phyloP scores from a whole-genome alignment of 1,140 invertebrate species.

The Drosophila pectinifera region DNA sequence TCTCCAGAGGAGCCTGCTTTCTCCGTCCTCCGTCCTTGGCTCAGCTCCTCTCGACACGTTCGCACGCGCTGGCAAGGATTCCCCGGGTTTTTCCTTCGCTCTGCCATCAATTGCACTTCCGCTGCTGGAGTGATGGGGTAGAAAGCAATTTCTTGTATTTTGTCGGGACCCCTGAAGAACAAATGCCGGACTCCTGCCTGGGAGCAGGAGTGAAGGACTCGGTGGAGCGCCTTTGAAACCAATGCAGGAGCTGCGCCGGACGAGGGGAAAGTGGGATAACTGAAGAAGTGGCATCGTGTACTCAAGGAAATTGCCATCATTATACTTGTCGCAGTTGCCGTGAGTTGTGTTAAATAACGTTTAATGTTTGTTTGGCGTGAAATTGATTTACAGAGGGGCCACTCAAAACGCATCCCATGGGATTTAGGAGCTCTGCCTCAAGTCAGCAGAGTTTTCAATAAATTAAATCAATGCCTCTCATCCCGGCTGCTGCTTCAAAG shows the following conservation, averaged over 20 bases:
- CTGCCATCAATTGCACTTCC: constrained; percentile 79
- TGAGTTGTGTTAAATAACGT: constrained; percentile 76
- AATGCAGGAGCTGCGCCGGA: constrained; percentile 10
- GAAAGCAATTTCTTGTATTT: constrained; percentile 78
- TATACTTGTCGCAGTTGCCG: constrained; percentile 68
- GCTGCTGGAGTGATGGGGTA: constrained; percentile 61
- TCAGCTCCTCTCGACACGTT: constrained; percentile 72
- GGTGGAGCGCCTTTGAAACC: constrained; percentile 36
- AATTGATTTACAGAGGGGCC: constrained; percentile 70
- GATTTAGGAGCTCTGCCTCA: constrained; percentile 12
- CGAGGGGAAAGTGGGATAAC: constrained; percentile 5
- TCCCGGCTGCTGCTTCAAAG: constrained; percentile 23
- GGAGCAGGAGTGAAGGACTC: too few species aligned
- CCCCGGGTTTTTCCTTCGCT: constrained; percentile 19
- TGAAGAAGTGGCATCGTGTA: constrained; percentile 52
- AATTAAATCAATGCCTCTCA: constrained; percentile 21
- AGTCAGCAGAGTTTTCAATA: constrained; percentile 12
- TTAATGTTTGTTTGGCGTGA: constrained; percentile 80
- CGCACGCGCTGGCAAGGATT: constrained; percentile 58
- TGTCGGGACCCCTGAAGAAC: constrained; percentile 47
- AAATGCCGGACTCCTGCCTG: constrained; percentile 7
- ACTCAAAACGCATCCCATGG: neutral
- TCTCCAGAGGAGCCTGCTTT: constrained; percentile 54
- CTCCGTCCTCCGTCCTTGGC: constrained; percentile 5
- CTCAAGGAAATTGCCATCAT: constrained; percentile 84